phyloP scores from a whole-genome alignment of 2,888 invertebrate genomes.

The Tricholauxania praeusta region DNA sequence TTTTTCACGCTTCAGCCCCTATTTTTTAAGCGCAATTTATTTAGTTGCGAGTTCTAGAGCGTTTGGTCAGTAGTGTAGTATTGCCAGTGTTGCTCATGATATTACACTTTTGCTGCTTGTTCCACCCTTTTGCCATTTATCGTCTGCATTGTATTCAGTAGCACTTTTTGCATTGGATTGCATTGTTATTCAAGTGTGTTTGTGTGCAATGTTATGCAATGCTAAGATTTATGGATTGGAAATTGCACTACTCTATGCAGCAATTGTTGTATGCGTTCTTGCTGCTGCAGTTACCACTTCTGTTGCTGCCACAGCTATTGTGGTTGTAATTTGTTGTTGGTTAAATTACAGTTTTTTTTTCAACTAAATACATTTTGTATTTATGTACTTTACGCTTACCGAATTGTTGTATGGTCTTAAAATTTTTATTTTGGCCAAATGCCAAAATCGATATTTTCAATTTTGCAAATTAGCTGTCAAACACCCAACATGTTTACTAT shows the following conservation, averaged over 20 bases:
- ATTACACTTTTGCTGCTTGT: not conserved
- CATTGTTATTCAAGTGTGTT: conserved; percentile 8
- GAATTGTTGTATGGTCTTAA: not conserved
- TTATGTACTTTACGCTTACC: conserved; percentile 10
- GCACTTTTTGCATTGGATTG: not conserved
- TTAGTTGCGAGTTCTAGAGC: too few relatives aligned
- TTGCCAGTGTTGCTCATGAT: not conserved
- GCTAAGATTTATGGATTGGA: not conserved
- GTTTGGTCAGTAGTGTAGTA: too few relatives aligned
- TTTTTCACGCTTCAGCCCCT: not conserved
- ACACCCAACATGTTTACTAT: not conserved
- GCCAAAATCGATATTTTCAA: conserved; percentile 46
- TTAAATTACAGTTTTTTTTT: not conserved
- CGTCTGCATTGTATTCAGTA: not conserved
- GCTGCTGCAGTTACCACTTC: not conserved
- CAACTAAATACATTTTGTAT: not conserved
- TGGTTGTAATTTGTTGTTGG: conserved; percentile 13
- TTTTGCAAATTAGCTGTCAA: conserved; percentile 44
- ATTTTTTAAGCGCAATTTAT: too few relatives aligned
- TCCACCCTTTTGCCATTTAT: not conserved
- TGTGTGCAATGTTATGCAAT: conserved; percentile 5
- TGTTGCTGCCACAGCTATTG: not conserved
- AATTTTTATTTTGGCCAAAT: conserved; percentile 35
- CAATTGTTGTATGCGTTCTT: not conserved
- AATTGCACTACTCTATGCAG: too few relatives aligned